Base-by-base conservation (phyloP, 2,113 vertebrate genomes). In the Pelvicachromis taeniatus region DNA sequence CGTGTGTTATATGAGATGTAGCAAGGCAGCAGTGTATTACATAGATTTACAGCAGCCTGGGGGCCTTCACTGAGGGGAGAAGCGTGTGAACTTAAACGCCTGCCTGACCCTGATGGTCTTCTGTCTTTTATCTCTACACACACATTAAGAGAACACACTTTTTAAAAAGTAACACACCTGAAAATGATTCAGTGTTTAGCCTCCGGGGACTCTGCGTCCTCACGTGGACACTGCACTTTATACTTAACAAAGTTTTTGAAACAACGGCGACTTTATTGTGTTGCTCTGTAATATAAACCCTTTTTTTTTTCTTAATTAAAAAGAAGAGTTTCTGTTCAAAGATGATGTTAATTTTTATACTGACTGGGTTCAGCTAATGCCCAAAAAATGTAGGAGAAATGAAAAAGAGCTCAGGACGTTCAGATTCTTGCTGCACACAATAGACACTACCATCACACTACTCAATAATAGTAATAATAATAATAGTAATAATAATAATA, bases 41-140 rank as follows among this genome's bases (percentile, higher is more conserved):
- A 87, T 1, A 78, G 89, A 90, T 94, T 94, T 84, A 92, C 83
- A 85, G 89, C 85, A 80, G 87, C 73, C 77, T 61, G 12, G 88
- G 84, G 91, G 89, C 88, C 65, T 78, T 89, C 16, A 53, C 35
- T 82, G 84, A 89, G 85, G 87, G 89, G 83, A 90, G 85, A 82
- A 54, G 65, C 54, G 52, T 40, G 52, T 84, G 73, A 89, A 88
- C 80, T 86, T 75, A 80, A 92, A 88, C 52, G 78, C 31, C 61
- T 89, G 77, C 31, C 81, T 84, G 65, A 84, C 88, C 87, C 83
- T 50, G 23, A 70, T 91, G 54, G 70, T 83, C 73, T 54, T 53
- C 53, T 78, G 14, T 56, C 52, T 81, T 65, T 54, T 26, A 68
- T 80, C 12, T 77, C 10, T 33, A 52, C 70, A 13, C 42, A 13